A percentile compares a stretch with the other conserved stretches of the same genome.
Conservation (phyloP, 2,113 vertebrate species). For the Gopherus flavomarginatus region DNA sequence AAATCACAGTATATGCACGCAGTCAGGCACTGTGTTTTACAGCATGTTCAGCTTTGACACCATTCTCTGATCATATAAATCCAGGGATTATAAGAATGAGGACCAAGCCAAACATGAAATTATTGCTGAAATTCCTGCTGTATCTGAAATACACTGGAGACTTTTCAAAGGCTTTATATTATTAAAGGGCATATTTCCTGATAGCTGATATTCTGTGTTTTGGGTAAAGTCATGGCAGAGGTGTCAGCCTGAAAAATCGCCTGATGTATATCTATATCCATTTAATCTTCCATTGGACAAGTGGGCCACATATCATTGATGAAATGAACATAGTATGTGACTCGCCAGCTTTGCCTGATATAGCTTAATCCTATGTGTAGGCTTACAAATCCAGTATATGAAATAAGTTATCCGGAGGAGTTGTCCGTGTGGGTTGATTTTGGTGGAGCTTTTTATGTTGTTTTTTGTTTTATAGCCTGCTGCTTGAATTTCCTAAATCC, state of each 20-base stretch:
- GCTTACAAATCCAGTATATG: not conserved
- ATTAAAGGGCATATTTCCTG: not conserved
- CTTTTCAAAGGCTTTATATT: slow-evolving; percentile 41
- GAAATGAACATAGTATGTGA: not conserved
- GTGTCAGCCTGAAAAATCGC: slow-evolving; percentile 13
- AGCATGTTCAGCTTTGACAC: not conserved
- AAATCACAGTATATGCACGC: not conserved
- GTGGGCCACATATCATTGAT: not conserved
- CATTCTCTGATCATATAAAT: fast-evolving
- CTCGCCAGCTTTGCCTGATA: not conserved
- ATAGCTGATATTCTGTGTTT: slow-evolving; percentile 11
- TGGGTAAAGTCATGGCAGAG: slow-evolving; percentile 9
- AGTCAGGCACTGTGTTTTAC: not conserved
- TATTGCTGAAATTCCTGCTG: slow-evolving; percentile 1
- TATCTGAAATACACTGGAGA: not conserved
- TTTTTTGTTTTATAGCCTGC: not conserved
- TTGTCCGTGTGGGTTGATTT: not conserved
- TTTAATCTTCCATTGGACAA: slow-evolving; percentile 18
- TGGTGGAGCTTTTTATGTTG: fast-evolving
- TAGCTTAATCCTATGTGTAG: not conserved
- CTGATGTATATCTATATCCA: not conserved
- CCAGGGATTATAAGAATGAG: not conserved
- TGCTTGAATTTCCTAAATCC: slow-evolving; percentile 6
- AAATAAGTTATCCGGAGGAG: not conserved
- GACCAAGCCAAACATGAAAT: not conserved